Conservation (phyloP, 35 echinoderm and acorn worm genomes). For the Heliocidaris tuberculata region DNA sequence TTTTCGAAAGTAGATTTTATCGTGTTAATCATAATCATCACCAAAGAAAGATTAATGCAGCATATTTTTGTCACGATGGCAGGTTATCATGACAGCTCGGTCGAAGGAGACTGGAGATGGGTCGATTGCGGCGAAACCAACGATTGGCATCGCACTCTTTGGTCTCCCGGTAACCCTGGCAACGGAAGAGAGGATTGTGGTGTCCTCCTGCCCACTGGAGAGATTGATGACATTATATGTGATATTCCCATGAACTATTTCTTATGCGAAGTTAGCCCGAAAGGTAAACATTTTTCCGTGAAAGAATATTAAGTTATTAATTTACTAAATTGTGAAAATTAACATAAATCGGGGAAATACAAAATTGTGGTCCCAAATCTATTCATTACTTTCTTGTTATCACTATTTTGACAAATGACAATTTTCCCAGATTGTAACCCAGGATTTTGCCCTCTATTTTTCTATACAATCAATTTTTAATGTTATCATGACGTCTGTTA, state of each 20-base stretch:
- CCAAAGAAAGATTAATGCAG: too few relatives aligned
- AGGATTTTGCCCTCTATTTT: too few relatives aligned
- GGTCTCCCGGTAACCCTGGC: constrained; percentile 67
- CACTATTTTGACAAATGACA: too few relatives aligned
- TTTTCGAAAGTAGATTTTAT: too few relatives aligned
- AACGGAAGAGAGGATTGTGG: constrained; percentile 70
- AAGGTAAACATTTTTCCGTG: background rate
- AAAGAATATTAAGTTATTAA: background rate
- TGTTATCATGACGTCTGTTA: too few relatives aligned
- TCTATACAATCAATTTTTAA: too few relatives aligned
- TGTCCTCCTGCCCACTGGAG: constrained; percentile 21
- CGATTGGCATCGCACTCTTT: constrained; percentile 59
- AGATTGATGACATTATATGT: constrained; percentile 33
- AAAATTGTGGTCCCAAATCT: too few relatives aligned
- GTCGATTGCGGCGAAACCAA: constrained; percentile 57
- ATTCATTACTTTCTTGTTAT: too few relatives aligned
- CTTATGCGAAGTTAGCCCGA: constrained; percentile 39
- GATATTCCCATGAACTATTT: constrained; percentile 14
- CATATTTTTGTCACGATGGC: background rate
- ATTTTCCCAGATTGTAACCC: too few relatives aligned
- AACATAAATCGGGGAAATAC: too few relatives aligned
- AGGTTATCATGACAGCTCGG: constrained; percentile 74
- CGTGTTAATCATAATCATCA: too few relatives aligned
- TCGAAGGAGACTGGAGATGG: constrained; percentile 90
- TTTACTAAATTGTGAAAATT: background rate